phyloP scores from a whole-genome alignment of 2,888 invertebrate genomes.

The Rotaria magnacalcarata region DNA sequence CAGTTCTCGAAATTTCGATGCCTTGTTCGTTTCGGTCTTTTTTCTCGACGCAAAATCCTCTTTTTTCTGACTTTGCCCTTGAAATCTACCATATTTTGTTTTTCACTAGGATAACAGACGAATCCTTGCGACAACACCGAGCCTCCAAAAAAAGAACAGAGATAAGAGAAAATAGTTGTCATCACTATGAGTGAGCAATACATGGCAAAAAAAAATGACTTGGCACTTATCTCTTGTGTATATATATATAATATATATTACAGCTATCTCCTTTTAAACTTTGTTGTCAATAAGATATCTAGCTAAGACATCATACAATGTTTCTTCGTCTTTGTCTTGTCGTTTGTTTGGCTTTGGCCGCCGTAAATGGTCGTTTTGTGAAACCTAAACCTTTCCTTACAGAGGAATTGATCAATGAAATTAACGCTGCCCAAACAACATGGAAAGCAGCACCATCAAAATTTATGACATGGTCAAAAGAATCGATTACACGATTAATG shows the following conservation, averaged over 20 bases:
- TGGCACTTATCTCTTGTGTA: not conserved
- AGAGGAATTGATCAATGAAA: not conserved
- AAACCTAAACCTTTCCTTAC: not conserved
- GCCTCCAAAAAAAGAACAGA: not conserved
- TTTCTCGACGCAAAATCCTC: not conserved
- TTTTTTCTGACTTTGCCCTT: not conserved
- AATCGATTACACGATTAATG: constrained; percentile 40
- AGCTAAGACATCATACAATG: not conserved
- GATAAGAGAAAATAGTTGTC: constrained; percentile 3
- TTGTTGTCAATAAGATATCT: not conserved
- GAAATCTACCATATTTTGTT: not conserved
- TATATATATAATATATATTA: not conserved
- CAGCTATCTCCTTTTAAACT: no score
- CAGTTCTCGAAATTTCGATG: not conserved
- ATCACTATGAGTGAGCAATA: constrained; percentile 15
- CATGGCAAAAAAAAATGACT: not conserved
- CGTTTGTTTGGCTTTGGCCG: constrained; percentile 1
- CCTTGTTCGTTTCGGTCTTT: not conserved
- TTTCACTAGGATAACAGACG: not conserved
- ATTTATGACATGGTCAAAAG: constrained; percentile 43
- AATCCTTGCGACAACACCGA: not conserved
- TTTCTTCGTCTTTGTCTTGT: not conserved
- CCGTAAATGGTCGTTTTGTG: not conserved
- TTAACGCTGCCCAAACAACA: not conserved
- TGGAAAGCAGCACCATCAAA: constrained; percentile 39